Evolutionary conservation across 2,113 vertebrate species (phyloP), one percentile per base, ranked within the genome.

Genomic region (Oxyruncus cristatus): DNA sequence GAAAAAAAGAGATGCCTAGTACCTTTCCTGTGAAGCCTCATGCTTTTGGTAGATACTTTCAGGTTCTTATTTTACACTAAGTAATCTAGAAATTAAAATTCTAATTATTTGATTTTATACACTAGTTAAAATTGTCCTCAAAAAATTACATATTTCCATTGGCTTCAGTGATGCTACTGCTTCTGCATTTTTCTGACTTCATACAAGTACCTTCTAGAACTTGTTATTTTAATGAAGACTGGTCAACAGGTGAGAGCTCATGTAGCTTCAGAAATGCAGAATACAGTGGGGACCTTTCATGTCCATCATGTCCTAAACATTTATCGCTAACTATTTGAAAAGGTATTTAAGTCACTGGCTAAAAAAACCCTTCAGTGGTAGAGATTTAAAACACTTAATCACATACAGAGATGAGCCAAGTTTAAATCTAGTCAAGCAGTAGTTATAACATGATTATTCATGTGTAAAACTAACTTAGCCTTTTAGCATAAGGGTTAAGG

Each of bases 401-500:
- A n/a, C 15, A 32, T 17, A n/a, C 21, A 87, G 27, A 50, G 14
- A 65, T 35, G 9, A 93, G 42, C 5, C 59, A 77, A 72, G 17
- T 75, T n/a, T 78, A 84, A 86, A 80, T 93, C 78, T 76, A 91
- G 44, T 85, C 52, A 72, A 89, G 70, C 10, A 59, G 28, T 81
- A 77, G 33, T 74, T 91, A 15, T 63, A 74, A 61, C 37, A 76
- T 86, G 62, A 49, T 52, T 84, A 52, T 67, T 89, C 28, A 67
- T 91, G 17, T 70, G 62, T 76, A 74, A 88, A 93, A 67, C 7
- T 20, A 61, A 68, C 26, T 62, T 16, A 16, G 26, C 18, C 26
- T 87, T 92, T 91, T 76, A 90, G 18, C 30, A 42, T 66, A 87
- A 96, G 92, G 78, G 65, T 94, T 90, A 94, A 93, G 44, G 16